Evolutionary conservation across 1,140 invertebrate species (phyloP), one percentile per base, ranked within the genome.

Genomic region (Calliopsis andreniformis): DNA sequence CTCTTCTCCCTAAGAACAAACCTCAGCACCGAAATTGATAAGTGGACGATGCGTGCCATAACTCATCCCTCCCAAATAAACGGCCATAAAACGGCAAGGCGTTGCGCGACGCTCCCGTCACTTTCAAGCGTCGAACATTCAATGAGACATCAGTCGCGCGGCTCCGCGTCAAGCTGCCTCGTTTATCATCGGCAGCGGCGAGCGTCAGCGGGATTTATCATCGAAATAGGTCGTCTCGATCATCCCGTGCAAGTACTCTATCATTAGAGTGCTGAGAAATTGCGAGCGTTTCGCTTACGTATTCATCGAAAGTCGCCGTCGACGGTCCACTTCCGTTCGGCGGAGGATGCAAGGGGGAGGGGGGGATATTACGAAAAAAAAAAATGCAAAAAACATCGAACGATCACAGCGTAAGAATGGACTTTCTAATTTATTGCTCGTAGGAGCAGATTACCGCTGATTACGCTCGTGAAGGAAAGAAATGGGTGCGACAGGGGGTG

Each of bases 401-500:
- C n/a, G n/a, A 47, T 39, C 10, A 3, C 35, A 39, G 35, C 35
- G 35, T 39, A 86, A 82, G 85, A 87, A 88, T 84, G 80, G 78
- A 85, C 84, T 86, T 35, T 86, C 58, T 82, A 87, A 88, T 83
- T 89, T 88, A 87, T 89, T 83, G 86, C 86, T 83, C 67, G 76
- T 66, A 79, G 75, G 73, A 83, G 79, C 81, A 87, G 87, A 88
- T 89, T 88, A 87, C 66, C 84, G 79, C 76, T 86, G 86, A 89
- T 89, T 86, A 79, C 68, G 76, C 61, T 67, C 63, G 53, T 20
- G 43, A 64, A 62, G 76, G 39, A 49, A 45, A 63, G 42, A 25
- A 39, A 58, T 20, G 61, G 66, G 30, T 61, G 59, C 32, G 70
- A 39, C 23, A 45, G 55, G 42, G 56, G 14, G 39, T 4, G 28